Conservation (phyloP, 2,888 invertebrate genomes). For the Smittia sp. region DNA sequence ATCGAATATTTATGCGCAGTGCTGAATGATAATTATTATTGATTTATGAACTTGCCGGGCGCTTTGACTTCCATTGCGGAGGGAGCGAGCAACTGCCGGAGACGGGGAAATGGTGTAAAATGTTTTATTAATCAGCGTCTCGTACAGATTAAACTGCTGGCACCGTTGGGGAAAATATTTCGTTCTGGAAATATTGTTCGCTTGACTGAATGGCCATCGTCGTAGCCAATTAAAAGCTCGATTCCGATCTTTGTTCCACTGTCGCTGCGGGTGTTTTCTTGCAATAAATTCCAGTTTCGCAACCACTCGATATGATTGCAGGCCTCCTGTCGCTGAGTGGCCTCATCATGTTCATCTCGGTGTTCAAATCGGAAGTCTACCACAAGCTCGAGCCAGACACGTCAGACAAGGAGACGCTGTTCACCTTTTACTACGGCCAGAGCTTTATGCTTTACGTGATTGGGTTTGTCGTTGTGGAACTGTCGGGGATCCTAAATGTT, state of each 20-base stretch:
- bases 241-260: too few relatives aligned
- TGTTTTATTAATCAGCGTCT: background rate
- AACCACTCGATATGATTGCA: slow-evolving; percentile 48
- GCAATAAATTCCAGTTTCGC: too few relatives aligned
- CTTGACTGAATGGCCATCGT: too few relatives aligned
- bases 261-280: too few relatives aligned
- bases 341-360: slow-evolving; percentile 89
- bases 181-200: too few relatives aligned
- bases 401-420: slow-evolving; percentile 71
- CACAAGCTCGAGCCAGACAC: slow-evolving; percentile 80
- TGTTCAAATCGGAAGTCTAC: slow-evolving; percentile 87
- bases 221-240: too few relatives aligned
- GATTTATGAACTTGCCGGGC: background rate
- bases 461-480: slow-evolving; percentile 79
- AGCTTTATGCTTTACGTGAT: slow-evolving; percentile 82
- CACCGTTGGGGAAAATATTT: too few relatives aligned
- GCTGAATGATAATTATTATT: slow-evolving; percentile 23
- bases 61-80: background rate
- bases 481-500: slow-evolving; percentile 82
- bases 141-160: background rate
- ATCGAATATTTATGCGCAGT: background rate
- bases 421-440: slow-evolving; percentile 84
- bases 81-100: background rate
- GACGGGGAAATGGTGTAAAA: background rate
- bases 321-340: slow-evolving; percentile 87